Base-by-base conservation (phyloP, 2,888 invertebrate species). In the Orthosia gothica region DNA sequence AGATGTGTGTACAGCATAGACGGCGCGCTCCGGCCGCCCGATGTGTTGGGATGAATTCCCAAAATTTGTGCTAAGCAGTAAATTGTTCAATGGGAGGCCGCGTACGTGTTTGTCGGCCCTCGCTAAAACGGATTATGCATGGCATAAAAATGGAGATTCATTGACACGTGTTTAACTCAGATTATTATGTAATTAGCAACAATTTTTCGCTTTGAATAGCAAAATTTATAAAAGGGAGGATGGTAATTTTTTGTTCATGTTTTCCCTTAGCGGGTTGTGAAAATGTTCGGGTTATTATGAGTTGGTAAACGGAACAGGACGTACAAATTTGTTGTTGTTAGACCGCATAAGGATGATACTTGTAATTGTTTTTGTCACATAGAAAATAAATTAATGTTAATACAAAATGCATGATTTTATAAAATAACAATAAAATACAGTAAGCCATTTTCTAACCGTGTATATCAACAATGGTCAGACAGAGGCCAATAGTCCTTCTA, bases 181-280 rank as follows among this genome's bases (percentile, higher is more conserved):
- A 86, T 85, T 84, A 85, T 79, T 81, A 62, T 76, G 74, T 75
- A 87, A 87, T 85, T 85, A 85, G 85, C 79, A 64, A 67, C 54
- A 76, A 71, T 79, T 76, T 76, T 81, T 59, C 59, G 74, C 59
- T 62, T 75, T 69, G 66, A 70, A 73, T 75, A 80, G 65, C 45
- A 68, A 71, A 62, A 74, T 72, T 62, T 32, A 52, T 57, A 52
- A 69, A 76, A 72, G 58, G 64, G 52, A 49, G 15, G 16, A 18
- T 40, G 20, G 54, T 49, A n/a, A 50, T 63, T 64, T 54, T 55
- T 52, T n/a, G n/a, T n/a, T 50, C 59, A 73, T 55, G 54, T 77
- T 66, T 50, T 66, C 15, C 26, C 20, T 74, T 23, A 11, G 26
- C 5, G 55, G 11, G n/a, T 15, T 47, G 13, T 63, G 15, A 57